Evolutionary conservation across 1,140 invertebrate genomes (phyloP).

Genomic region (Thaumetopoea pityocampa): DNA sequence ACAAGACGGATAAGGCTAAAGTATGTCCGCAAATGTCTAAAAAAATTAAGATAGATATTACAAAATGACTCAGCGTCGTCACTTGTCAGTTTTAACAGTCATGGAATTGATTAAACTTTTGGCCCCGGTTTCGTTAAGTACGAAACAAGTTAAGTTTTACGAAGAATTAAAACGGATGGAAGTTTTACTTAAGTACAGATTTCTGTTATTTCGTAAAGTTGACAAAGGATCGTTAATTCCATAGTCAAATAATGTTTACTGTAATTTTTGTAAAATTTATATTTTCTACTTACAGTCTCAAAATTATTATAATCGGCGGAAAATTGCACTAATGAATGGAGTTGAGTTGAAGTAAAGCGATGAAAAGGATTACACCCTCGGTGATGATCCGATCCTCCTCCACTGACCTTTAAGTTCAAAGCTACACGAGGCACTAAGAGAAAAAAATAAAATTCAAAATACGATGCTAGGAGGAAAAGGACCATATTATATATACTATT

Average conservation of each 20-base stretch:
- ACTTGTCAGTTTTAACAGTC: constrained; percentile 19
- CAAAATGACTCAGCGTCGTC: constrained; percentile 13
- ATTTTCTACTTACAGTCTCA: no score
- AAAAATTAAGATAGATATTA: constrained; percentile 9
- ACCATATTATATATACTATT: no score
- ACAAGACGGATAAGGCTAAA: no score
- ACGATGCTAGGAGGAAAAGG: no score
- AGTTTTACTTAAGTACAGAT: constrained; percentile 16
- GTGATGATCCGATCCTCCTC: no score
- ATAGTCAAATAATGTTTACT: constrained; percentile 17
- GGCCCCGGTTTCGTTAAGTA: constrained; percentile 15
- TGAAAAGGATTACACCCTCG: no score
- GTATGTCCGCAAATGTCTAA: constrained; percentile 3
- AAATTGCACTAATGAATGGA: no score
- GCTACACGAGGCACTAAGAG: no score
- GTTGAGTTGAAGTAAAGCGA: no score
- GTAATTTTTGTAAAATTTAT: constrained; percentile 17
- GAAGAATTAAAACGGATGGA: constrained; percentile 20
- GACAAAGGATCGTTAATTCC: constrained; percentile 20
- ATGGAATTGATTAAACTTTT: constrained; percentile 22
- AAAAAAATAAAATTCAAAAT: no score
- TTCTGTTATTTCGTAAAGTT: constrained; percentile 16
- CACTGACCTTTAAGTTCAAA: no score
- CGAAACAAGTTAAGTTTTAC: constrained; percentile 20
- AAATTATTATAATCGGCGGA: no score